phyloP scores from a whole-genome alignment of 2,888 invertebrate species.

The Achlya flavicornis region DNA sequence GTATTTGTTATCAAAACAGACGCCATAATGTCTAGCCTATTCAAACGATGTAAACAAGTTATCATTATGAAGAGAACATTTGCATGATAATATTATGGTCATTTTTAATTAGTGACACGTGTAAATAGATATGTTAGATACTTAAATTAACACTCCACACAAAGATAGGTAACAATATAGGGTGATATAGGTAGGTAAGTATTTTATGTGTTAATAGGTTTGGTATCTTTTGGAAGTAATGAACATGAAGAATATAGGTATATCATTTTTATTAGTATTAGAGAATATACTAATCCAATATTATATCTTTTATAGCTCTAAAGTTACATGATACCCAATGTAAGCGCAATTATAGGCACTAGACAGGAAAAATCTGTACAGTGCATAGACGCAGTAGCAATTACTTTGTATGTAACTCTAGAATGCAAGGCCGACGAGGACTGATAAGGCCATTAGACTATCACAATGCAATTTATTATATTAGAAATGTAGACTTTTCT shows the following conservation, averaged over 20 bases:
- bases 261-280: too few relatives aligned
- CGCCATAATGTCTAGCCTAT: conserved; percentile 18
- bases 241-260: too few relatives aligned
- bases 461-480: neutral
- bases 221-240: too few relatives aligned
- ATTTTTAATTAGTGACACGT: too few relatives aligned
- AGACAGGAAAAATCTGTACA: neutral
- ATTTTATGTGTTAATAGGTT: too few relatives aligned
- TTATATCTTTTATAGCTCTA: too few relatives aligned
- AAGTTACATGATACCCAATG: too few relatives aligned
- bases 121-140: too few relatives aligned
- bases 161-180: too few relatives aligned
- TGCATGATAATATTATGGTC: neutral
- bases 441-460: neutral
- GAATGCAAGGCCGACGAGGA: neutral
- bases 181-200: too few relatives aligned
- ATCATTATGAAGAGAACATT: neutral
- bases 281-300: too few relatives aligned
- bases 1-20: conserved; percentile 16
- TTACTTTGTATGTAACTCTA: neutral
- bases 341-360: neutral
- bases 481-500: neutral
- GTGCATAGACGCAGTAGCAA: neutral
- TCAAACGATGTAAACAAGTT: conserved; percentile 4
- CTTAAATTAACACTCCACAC: too few relatives aligned